phyloP scores from a whole-genome alignment of 1,140 invertebrate species.

The Venturia canescens region DNA sequence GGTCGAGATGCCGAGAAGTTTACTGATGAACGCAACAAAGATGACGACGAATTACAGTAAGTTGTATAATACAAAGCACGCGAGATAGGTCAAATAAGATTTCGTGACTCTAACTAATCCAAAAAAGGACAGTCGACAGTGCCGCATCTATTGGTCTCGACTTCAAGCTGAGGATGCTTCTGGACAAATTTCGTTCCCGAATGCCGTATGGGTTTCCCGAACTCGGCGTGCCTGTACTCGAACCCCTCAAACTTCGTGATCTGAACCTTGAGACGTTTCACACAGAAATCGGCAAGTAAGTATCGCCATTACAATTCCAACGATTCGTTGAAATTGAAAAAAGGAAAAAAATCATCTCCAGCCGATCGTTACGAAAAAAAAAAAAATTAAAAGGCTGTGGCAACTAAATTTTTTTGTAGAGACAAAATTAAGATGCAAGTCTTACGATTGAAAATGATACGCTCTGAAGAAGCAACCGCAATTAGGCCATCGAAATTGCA shows the following conservation, averaged over 20 bases:
- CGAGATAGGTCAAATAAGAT: not conserved
- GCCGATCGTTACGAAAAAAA: not conserved
- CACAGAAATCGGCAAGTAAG: slow-evolving; percentile 71
- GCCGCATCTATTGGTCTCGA: slow-evolving; percentile 71
- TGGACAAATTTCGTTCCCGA: slow-evolving; percentile 69
- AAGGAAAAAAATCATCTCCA: not conserved
- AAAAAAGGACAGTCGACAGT: slow-evolving; percentile 72
- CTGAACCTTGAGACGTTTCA: slow-evolving; percentile 65
- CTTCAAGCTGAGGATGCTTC: slow-evolving; percentile 68
- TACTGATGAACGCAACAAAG: slow-evolving; percentile 69
- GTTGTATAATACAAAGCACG: slow-evolving; percentile 51
- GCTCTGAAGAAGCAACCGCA: not conserved
- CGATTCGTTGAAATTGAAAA: not conserved
- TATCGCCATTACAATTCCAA: not conserved
- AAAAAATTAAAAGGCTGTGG: not conserved
- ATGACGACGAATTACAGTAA: slow-evolving; percentile 72
- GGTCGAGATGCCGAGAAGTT: slow-evolving; percentile 69
- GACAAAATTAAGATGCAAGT: too few species aligned
- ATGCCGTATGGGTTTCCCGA: slow-evolving; percentile 72
- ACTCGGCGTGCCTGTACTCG: slow-evolving; percentile 66
- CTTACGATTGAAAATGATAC: not conserved
- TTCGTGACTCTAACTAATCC: slow-evolving; percentile 59
- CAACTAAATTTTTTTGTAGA: too few species aligned
- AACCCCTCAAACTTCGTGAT: slow-evolving; percentile 65
- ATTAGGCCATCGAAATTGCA: not conserved